These are phyloP conservation scores for Tribolium freemani DNA, from an alignment of 2,888 invertebrate genomes.

Conservation along the genomic window DNA sequence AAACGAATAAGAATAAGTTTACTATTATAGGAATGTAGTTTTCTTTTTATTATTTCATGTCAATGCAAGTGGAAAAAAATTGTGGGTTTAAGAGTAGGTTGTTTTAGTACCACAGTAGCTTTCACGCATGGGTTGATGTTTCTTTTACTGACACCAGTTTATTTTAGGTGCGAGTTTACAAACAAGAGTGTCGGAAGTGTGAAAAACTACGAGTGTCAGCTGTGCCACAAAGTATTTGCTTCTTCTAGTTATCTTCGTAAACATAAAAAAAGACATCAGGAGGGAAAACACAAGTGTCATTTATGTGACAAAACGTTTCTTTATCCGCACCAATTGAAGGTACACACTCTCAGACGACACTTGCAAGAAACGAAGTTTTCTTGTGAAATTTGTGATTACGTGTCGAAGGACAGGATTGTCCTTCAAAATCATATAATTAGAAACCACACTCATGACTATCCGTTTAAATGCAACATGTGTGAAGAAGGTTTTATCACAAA, in stretches of 20 bases:
- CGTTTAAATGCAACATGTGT: no score
- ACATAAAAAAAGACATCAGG: neutral
- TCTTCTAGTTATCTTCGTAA: neutral
- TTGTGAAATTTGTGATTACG: neutral
- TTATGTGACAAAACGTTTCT: neutral
- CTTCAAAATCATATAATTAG: neutral
- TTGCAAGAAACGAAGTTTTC: neutral
- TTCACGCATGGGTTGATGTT: no score
- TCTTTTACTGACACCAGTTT: no score
- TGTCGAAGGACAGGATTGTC: neutral
- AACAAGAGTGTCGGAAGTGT: no score
- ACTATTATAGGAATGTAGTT: no score
- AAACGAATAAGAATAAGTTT: no score
- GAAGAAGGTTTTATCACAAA: no score
- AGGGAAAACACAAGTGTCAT: neutral
- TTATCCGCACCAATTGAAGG: neutral
- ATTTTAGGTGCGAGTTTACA: no score
- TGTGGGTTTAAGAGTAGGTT: no score
- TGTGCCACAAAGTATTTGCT: neutral
- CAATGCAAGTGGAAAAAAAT: no score
- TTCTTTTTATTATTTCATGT: no score
- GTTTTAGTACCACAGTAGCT: no score
- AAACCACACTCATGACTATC: neutral
- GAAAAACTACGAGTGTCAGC: neutral
- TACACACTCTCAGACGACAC: neutral